Base-by-base conservation (phyloP, 23 tunicate genomes). In the Corella eumyota region DNA sequence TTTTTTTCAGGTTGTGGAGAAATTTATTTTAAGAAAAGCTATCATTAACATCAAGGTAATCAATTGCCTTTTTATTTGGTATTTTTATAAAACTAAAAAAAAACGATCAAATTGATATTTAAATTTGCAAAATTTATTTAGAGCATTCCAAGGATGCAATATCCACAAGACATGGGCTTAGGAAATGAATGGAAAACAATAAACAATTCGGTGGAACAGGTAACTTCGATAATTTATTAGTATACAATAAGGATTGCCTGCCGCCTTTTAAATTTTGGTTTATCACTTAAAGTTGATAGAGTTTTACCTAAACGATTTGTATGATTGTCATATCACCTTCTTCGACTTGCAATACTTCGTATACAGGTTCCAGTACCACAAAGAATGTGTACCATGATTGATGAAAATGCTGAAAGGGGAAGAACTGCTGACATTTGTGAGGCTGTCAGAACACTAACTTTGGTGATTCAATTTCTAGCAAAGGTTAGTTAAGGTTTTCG, bases 401-500 rank as follows among this genome's bases (percentile, higher is more conserved):
- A 84, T 33, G 60, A 45, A 25, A 20, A 32, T 25, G 64, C 65
- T 52, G 63, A 45, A 0, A 48, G 50, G 23, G 65, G 67, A 13
- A 25, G 61, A 6, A 66, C 81, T 5, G 73, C 94, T 24, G 72
- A 84, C 28, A 36, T 84, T 19, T 84, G 94, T 58, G 94, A 84
- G 56, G 94, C 69, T 36, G 94, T 84, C 4, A 54, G 94, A 64
- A 68, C 83, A 13, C 35, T 84, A 30, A 69, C 83, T 0, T 38
- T 69, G 9, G 76, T 71, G 15, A 84, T 84, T 25, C 72, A 57
- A 0, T 69, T 73, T 36, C 59, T 84, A 17, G 72, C 94, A 34
- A 84, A 84, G 69, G 91, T 81, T 55, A 15, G 63, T 62, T 9
- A 11, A 40, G 15, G 15, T 40, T 40, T 9, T 9, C 48, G 15